Base-by-base conservation (phyloP, 2,797 vertebrate genomes). In the Chaetodon trifasciatus region DNA sequence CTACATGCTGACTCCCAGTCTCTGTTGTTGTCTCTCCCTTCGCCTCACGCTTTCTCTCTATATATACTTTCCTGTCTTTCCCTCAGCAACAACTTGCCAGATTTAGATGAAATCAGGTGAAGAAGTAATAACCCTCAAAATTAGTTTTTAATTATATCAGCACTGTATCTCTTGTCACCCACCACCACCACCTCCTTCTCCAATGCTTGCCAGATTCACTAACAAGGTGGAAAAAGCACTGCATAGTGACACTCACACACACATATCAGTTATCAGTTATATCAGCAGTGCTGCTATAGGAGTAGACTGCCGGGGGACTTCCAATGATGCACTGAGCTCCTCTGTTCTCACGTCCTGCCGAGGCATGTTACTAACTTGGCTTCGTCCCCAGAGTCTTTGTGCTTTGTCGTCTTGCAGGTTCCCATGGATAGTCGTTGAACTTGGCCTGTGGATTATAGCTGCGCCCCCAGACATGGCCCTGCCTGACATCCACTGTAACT, bases 101-200 rank as follows among this genome's bases (percentile, higher is more conserved):
- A 79, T 82, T 83, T 64, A 65, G 70, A 88, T 83, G 40, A 76
- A 76, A 83, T 84, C 79, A 76, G 74, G 72, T 76, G 77, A 86
- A 85, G 86, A 86, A 70, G 68, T 72, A 84, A 87, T 83, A 90
- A 76, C 64, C 71, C 74, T 76, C 60, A 64, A 84, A 80, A 83
- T 83, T 49, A 40, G 35, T 50, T 82, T 82, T 82, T 71, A 86
- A 89, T 87, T 81, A 81, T 79, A 88, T 82, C 80, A 79, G 44
- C 67, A 73, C 42, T 23, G 28, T 60, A 55, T 81, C 70, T 70
- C 69, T 53, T 82, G 79, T 91, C 81, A 84, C 42, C 61, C 46
- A 56, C 64, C 46, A 39, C 39, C 40, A 23, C 40, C 57, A 19
- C 66, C 63, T 24, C 47, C n/a, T 39, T 49, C 74, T 35, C n/a